phyloP scores from a whole-genome alignment of 1,140 invertebrate species.

The Atta texana region DNA sequence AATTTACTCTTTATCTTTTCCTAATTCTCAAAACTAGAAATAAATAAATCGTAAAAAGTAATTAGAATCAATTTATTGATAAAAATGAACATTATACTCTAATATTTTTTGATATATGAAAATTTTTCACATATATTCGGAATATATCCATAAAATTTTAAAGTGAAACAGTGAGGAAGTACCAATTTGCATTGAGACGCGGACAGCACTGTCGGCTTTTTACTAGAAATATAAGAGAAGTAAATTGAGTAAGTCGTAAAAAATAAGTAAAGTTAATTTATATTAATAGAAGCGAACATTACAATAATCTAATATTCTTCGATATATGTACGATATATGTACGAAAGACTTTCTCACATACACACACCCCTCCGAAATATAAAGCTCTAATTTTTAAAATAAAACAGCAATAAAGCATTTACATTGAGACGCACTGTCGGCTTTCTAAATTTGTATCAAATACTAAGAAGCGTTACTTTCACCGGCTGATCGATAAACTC shows the following conservation, averaged over 20 bases:
- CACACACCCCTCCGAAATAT: neutral
- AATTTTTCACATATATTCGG: neutral
- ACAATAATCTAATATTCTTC: neutral
- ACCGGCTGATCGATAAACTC: slow-evolving; percentile 77
- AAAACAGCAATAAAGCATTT: slow-evolving; percentile 26
- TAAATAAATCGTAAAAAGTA: too few species aligned
- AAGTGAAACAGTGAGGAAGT: too few species aligned
- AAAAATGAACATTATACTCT: too few species aligned
- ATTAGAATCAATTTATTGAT: too few species aligned
- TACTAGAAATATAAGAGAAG: too few species aligned
- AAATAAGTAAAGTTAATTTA: too few species aligned
- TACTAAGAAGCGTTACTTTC: slow-evolving; percentile 77
- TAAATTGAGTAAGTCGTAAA: too few species aligned
- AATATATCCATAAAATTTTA: neutral
- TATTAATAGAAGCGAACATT: too few species aligned
- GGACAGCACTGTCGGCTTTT: too few species aligned
- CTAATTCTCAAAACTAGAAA: too few species aligned
- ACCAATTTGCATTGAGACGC: too few species aligned
- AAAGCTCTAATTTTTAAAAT: neutral
- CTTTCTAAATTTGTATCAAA: slow-evolving; percentile 84
- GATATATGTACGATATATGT: neutral
- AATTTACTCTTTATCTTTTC: too few species aligned
- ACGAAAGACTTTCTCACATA: neutral
- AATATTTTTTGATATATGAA: neutral
- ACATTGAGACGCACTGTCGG: slow-evolving; percentile 54